Base-by-base conservation (phyloP, 2,113 vertebrate genomes). In the Bambusicola thoracicus region DNA sequence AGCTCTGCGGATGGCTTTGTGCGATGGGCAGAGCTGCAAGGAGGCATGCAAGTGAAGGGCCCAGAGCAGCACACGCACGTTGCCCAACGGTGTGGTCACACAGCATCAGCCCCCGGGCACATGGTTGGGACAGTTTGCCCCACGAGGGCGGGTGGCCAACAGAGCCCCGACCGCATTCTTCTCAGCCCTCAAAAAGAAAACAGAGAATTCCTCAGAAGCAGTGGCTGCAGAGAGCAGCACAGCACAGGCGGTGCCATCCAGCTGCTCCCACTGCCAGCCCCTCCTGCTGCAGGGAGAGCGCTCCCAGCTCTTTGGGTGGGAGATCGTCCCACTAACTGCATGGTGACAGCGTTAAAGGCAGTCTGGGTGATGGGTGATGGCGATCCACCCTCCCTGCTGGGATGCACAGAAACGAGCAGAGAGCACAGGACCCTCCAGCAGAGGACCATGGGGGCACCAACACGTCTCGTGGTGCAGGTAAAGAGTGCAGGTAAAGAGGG, bases 181-280 rank as follows among this genome's bases (percentile, higher is more conserved):
- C 74, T 89, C 91, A 81, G 70, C 87, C 88, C 91, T 62, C 55
- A 46, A 91, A 94, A 96, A 94, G 75, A 94, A 96, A 94, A 93
- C 44, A 72, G 84, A 87, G 61, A 92, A 92, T 94, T 94, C 93
- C 91, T 92, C 93, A 27, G 20, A 21, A 58, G 83, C 79, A 69
- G 87, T 46, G 18, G 46, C 43, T 86, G 61, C 49, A 68, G 30
- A 58, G 81, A 0, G 0, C 46, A 56, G 51, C 22, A 69, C 83
- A 32, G 41, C 7, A 77, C 74, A 66, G 83, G 67, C 11, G n/a
- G 49, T 85, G 74, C 25, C 41, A 51, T 30, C 38, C 76, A 43
- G 74, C 20, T 78, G 43, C 80, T 4, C 11, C 25, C 29, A 8
- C n/a, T 5, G 38, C 67, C 25, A 56, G 76, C 83, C 73, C 70